Evolutionary conservation across 2,888 invertebrate genomes (phyloP), one percentile per base, ranked within the genome.

Genomic region (Drosophila basisetae): DNA sequence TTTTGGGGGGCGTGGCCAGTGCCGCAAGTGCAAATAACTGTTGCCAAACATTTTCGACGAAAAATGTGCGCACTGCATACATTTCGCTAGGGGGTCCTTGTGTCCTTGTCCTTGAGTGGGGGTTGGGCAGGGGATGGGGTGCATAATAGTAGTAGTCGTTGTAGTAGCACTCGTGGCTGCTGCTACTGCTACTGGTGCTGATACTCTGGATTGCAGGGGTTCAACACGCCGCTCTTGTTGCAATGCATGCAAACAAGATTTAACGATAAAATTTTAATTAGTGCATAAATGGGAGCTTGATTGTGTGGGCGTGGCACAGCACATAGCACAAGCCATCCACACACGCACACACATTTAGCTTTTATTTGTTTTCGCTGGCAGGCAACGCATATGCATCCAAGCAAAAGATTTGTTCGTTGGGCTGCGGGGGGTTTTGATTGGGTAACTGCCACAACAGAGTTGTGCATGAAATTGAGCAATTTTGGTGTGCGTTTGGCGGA

Each of bases 221-320:
- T 73, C 79, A 80, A 61, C 78, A 78, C 67, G 73, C 75, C 73
- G 82, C 80, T 47, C 47, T 78, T 88, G 82, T 83, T 85, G 76
- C 84, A 79, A 88, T 84, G 85, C 82, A 88, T 84, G 89, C 90
- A 90, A 90, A 90, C 90, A 88, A 88, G 90, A 88, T 90, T 88
- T 88, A 90, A 89, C 89, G 88, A 88, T 88, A 88, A 88, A 88
- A 88, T 88, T 88, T 88, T 88, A 88, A 88, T 88, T 88, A 88
- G 87, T 89, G 87, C 90, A 88, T 86, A 88, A 88, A 88, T 89
- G 89, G 87, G 84, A 76, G 90, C 78, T 81, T 88, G 87, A 88
- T 90, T 90, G 87, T 88, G 84, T 87, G 90, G 87, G 90, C 84
- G 90, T 88, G 86, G 82, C 68, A 66, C 72, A 80, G 76, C 73